These are phyloP conservation scores for Calameuta pallipes DNA, from an alignment of 2,888 invertebrate species.

Conservation along the genomic window DNA sequence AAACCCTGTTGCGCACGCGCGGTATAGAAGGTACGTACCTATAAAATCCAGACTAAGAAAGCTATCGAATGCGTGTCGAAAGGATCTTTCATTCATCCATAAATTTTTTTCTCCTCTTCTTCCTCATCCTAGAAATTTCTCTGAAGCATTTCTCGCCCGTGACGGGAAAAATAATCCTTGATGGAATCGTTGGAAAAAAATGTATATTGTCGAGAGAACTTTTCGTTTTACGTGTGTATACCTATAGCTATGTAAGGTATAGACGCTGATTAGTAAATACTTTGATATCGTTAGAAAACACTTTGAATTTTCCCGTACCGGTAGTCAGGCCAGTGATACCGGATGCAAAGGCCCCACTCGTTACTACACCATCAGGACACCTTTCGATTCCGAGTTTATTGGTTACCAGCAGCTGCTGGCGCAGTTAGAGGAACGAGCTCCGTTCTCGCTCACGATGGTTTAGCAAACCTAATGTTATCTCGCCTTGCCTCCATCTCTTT, in stretches of 20 bases:
- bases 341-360: conserved; percentile 4
- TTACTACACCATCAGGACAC: conserved; percentile 3
- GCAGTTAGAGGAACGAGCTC: neutral
- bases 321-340: conserved; percentile 1
- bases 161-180: neutral
- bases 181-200: neutral
- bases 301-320: neutral
- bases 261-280: neutral
- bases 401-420: conserved; percentile 11
- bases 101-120: neutral
- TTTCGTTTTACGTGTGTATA: neutral
- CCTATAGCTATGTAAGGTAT: conserved; percentile 7
- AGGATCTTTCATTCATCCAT: neutral
- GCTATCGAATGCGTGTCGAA: neutral
- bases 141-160: neutral
- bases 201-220: neutral
- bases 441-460: conserved; percentile 2
- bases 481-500: neutral
- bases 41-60: neutral
- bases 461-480: conserved; percentile 10
- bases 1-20: conserved; percentile 1
- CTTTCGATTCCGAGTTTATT: conserved; percentile 25
- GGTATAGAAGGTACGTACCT: neutral
- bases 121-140: neutral
- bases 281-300: neutral